Conservation (phyloP, 2,888 invertebrate species). For the Athrips mouffetella region DNA sequence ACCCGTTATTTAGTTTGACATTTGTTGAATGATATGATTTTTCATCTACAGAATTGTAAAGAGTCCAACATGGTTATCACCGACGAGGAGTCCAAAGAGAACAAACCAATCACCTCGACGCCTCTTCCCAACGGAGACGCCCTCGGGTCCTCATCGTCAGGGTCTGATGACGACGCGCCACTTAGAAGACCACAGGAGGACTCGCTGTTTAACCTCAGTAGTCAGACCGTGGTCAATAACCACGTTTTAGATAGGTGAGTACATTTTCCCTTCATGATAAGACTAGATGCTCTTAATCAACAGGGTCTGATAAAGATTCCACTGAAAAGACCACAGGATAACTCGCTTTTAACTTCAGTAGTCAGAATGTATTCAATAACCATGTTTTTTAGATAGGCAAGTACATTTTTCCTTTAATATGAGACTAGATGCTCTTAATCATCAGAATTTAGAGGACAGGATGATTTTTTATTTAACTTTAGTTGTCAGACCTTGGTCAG, state of each 20-base stretch:
- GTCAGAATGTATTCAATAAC: no score
- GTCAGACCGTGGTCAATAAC: conserved; percentile 38
- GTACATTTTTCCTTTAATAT: no score
- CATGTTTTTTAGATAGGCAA: no score
- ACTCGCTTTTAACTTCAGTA: no score
- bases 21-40: neutral
- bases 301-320: conserved; percentile 64
- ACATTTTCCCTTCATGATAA: no score
- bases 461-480: conserved; percentile 42
- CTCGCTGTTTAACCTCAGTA: conserved; percentile 41
- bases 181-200: conserved; percentile 51
- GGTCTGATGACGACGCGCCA: conserved; percentile 64
- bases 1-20: no score
- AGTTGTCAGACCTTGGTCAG: conserved; percentile 36
- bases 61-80: conserved; percentile 57
- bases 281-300: conserved; percentile 49
- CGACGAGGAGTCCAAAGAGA: conserved; percentile 73
- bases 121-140: conserved; percentile 57
- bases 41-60: conserved; percentile 46
- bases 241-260: conserved; percentile 45
- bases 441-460: no score
- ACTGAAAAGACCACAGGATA: conserved; percentile 49
- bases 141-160: conserved; percentile 45
- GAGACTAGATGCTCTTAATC: no score
- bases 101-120: conserved; percentile 71